phyloP scores from a whole-genome alignment of 1,140 invertebrate species.

The Penaeus indicus region DNA sequence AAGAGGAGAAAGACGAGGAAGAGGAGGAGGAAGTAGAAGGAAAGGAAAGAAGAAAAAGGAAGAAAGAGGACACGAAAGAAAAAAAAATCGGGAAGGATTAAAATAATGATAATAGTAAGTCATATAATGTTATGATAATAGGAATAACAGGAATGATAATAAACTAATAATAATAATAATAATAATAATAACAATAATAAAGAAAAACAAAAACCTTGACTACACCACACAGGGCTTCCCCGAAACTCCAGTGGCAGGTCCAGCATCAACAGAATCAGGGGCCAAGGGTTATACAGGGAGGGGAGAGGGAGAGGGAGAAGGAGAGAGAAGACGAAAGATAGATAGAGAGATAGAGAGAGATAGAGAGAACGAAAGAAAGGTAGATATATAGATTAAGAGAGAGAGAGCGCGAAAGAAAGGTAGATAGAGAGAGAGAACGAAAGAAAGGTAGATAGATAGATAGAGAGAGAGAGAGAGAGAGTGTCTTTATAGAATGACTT shows the following conservation, averaged over 20 bases:
- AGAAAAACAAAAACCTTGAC: too few species aligned
- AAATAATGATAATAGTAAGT: background rate
- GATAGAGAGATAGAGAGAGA: background rate
- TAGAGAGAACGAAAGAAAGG: background rate
- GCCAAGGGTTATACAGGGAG: background rate
- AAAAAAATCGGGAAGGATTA: background rate
- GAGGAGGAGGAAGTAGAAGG: background rate
- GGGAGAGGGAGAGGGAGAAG: too few species aligned
- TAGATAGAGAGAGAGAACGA: background rate
- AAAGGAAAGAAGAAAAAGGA: background rate
- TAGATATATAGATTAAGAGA: background rate
- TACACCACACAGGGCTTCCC: too few species aligned
- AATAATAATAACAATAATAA: too few species aligned
- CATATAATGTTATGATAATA: too few species aligned
- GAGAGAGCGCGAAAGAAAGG: too few species aligned
- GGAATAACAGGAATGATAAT: background rate
- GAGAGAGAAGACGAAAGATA: background rate
- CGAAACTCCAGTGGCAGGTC: background rate
- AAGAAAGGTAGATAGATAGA: constrained; percentile 27
- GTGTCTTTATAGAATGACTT: background rate
- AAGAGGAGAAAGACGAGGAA: background rate
- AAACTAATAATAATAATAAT: too few species aligned
- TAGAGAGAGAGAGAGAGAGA: background rate
- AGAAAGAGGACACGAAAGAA: background rate
- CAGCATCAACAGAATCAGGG: background rate